Evolutionary conservation across 2,113 vertebrate species (phyloP), one percentile per base, ranked within the genome.

Genomic region (Albula goreensis): DNA sequence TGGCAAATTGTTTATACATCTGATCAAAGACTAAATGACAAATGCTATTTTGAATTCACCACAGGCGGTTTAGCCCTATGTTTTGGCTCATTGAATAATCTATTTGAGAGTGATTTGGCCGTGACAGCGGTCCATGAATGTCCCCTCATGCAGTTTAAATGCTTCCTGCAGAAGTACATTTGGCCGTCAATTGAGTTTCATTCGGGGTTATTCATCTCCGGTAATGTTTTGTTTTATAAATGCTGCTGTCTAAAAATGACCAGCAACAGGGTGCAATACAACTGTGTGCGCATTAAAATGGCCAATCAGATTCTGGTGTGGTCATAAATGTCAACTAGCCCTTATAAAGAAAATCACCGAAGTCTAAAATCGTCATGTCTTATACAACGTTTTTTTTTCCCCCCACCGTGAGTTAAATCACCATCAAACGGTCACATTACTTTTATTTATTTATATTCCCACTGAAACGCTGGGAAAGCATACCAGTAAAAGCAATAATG

Each of bases 291-390:
- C 57, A 83, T 48, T 66, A 66, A 83, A 56, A 1, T 17, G 41
- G 12, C 57, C 22, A 50, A 57, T 41, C 56, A 66, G 48, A 83
- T 57, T 70, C 8, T 17, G 70, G 22, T 19, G 17, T n/a, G 22
- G 31, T 74, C 11, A 66, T 83, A 25, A 66, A 66, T 70, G n/a
- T 63, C 4, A 50, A 8, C 41, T 48, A 9, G 50, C 9, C 82
- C 41, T 22, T 52, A 50, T 50, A 84, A 74, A 51, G 60, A 10
- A 5, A 48, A 50, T 50, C 49, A 74, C 41, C 74, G 83, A 84
- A 66, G 83, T 84, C 60, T 84, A 49, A 84, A 84, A 84, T 84
- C n/a, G 77, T 77, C 74, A 52, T 19, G 13, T 74, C 48, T 70
- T 49, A 77, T 51, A 51, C 56, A 25, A 51, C 9, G 10, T 13